Evolutionary conservation across 2,113 vertebrate genomes (phyloP).

Genomic region (Syngnathoides biaculeatus): DNA sequence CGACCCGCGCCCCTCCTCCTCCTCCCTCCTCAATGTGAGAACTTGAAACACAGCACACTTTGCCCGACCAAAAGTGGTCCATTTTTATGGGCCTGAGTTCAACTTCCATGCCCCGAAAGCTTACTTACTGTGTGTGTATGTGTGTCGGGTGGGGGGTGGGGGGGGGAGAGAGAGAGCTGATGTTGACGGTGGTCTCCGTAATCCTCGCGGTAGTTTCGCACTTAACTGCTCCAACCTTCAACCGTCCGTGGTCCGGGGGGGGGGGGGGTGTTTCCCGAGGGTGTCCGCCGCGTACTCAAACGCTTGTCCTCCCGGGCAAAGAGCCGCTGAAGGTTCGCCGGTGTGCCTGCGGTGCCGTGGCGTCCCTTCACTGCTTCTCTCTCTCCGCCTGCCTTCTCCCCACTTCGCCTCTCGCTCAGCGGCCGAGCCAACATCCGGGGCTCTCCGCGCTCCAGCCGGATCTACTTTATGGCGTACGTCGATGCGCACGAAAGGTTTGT

Average conservation of each 20-base stretch:
- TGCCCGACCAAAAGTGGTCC: slow-evolving; percentile 68
- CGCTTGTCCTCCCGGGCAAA: slow-evolving; percentile 59
- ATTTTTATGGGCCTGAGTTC: slow-evolving; percentile 72
- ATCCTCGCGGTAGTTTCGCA: slow-evolving; percentile 72
- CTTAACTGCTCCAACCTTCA: slow-evolving; percentile 56
- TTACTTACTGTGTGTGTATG: slow-evolving; percentile 72
- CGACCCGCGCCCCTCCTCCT: neutral
- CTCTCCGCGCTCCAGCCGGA: slow-evolving; percentile 63
- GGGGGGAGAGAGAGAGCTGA: slow-evolving; percentile 57
- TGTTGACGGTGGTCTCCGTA: slow-evolving; percentile 58
- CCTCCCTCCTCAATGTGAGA: slow-evolving; percentile 17
- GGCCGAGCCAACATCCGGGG: slow-evolving; percentile 78
- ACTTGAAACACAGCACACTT: slow-evolving; percentile 67
- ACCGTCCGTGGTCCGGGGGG: slow-evolving; percentile 51
- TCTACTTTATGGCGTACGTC: slow-evolving; percentile 73
- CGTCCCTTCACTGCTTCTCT: slow-evolving; percentile 69
- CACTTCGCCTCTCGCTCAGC: slow-evolving; percentile 73
- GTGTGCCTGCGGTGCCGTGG: slow-evolving; percentile 67
- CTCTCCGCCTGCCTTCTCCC: slow-evolving; percentile 62
- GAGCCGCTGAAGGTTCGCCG: slow-evolving; percentile 59
- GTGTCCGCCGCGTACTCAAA: slow-evolving; percentile 43
- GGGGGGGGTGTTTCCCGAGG: slow-evolving; percentile 45
- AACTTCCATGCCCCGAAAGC: slow-evolving; percentile 75
- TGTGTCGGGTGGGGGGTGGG: too few species aligned
- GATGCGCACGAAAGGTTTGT: slow-evolving; percentile 40